phyloP scores from a whole-genome alignment of 2,113 vertebrate genomes.

The Willisornis vidua region DNA sequence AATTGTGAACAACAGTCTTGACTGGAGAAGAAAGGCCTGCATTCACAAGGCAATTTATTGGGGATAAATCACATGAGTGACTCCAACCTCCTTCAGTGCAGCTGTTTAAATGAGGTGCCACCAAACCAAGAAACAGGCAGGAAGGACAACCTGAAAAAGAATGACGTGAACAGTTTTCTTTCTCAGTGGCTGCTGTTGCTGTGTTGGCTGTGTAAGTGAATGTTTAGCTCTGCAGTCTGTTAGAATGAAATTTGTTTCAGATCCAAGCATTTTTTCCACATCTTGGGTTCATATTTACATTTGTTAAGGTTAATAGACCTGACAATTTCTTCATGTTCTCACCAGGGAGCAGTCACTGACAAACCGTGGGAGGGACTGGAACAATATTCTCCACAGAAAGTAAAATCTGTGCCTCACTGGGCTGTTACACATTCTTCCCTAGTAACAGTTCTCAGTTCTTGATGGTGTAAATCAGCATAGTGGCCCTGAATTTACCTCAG shows the following conservation, averaged over 20 bases:
- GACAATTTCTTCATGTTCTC: constrained; percentile 71
- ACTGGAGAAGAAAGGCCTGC: background rate
- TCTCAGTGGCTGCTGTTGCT: background rate
- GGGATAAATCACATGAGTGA: background rate
- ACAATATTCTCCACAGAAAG: constrained; percentile 17
- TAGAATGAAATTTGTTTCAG: constrained; percentile 60
- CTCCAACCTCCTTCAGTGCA: background rate
- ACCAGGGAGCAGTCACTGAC: constrained; percentile 49
- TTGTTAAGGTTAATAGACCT: constrained; percentile 73
- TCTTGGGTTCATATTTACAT: constrained; percentile 68
- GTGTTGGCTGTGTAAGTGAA: background rate
- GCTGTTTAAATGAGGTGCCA: background rate
- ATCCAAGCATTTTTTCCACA: constrained; percentile 33
- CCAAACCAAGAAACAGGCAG: background rate
- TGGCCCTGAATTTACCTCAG: background rate
- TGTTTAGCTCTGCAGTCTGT: constrained; percentile 56
- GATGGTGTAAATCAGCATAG: background rate
- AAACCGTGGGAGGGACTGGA: background rate
- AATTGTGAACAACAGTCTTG: background rate
- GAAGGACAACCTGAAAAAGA: background rate
- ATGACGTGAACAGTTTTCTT: background rate
- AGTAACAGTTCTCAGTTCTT: background rate
- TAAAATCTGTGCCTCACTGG: background rate
- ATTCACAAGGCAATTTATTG: background rate
- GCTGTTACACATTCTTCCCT: background rate